phyloP scores from a whole-genome alignment of 37 sponge, comb jelly and placozoan species.

The Agelas oroides region DNA sequence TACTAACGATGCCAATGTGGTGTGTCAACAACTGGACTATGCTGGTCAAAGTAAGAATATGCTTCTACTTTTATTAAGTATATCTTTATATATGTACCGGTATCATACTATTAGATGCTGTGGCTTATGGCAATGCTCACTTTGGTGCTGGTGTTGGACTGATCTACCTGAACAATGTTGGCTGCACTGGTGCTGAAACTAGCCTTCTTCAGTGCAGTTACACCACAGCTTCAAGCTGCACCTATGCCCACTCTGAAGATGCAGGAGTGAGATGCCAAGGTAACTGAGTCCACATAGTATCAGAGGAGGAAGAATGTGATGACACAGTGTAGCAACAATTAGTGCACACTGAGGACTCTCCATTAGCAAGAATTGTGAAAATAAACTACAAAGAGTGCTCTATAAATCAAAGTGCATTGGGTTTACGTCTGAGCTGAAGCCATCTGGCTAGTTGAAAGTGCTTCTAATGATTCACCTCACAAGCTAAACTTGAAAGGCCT shows the following conservation, averaged over 20 bases:
- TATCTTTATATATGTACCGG: not conserved
- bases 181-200: not conserved
- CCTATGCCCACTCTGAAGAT: slow-evolving; percentile 10
- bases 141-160: slow-evolving; percentile 26
- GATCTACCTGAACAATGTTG: not conserved
- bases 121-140: slow-evolving; percentile 10
- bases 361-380: no score
- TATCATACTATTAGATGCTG: not conserved
- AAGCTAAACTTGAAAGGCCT: no score
- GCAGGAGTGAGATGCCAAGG: slow-evolving; percentile 20
- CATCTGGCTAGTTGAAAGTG: no score
- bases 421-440: no score
- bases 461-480: no score
- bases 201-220: slow-evolving; percentile 10
- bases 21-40: slow-evolving; percentile 6
- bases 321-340: no score
- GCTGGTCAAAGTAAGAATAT: not conserved
- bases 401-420: no score
- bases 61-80: not conserved
- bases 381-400: no score
- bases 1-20: slow-evolving; percentile 2
- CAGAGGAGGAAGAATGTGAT: no score
- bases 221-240: not conserved
- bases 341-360: no score
- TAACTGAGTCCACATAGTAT: not conserved